Evolutionary conservation across 2,113 vertebrate genomes (phyloP).

Genomic region (Nannobrachium achirus): DNA sequence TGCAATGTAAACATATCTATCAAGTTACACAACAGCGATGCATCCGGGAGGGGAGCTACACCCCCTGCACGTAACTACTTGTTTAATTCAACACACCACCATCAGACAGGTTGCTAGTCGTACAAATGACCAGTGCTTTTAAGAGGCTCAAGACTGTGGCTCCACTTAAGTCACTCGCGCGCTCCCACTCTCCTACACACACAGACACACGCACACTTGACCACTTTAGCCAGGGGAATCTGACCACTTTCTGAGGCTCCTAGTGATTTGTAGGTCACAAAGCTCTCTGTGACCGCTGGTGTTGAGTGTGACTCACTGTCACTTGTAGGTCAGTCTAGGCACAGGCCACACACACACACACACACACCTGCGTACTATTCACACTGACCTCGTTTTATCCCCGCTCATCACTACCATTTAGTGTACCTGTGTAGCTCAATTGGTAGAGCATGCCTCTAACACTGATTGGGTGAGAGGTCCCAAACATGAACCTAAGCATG

Average conservation of each 20-base stretch:
- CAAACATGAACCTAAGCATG: too few relatives aligned
- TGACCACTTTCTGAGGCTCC: constrained; percentile 71
- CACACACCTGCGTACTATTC: background rate
- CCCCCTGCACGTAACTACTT: background rate
- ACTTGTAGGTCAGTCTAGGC: constrained; percentile 52
- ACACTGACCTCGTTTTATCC: background rate
- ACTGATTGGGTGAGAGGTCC: too few relatives aligned
- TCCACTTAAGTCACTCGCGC: background rate
- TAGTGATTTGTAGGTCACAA: constrained; percentile 76
- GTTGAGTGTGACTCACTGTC: constrained; percentile 62
- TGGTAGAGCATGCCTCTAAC: too few relatives aligned
- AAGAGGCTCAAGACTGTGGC: constrained; percentile 31
- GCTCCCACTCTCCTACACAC: constrained; percentile 8
- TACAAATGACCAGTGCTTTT: constrained; percentile 18
- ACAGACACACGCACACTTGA: constrained; percentile 28
- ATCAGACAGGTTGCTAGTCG: background rate
- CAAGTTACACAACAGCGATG: background rate
- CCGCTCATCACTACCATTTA: background rate
- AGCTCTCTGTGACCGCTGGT: constrained; percentile 68
- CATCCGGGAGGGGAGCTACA: background rate
- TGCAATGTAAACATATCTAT: background rate
- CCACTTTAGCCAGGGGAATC: constrained; percentile 61
- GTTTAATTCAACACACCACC: constrained; percentile 19
- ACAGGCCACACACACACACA: constrained; percentile 42
- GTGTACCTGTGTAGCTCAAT: too few relatives aligned